Percentiles rank a stretch among this genome's conserved stretches.
phyloP scores from a whole-genome alignment of 2,113 vertebrate genomes.

The Plectropomus leopardus region DNA sequence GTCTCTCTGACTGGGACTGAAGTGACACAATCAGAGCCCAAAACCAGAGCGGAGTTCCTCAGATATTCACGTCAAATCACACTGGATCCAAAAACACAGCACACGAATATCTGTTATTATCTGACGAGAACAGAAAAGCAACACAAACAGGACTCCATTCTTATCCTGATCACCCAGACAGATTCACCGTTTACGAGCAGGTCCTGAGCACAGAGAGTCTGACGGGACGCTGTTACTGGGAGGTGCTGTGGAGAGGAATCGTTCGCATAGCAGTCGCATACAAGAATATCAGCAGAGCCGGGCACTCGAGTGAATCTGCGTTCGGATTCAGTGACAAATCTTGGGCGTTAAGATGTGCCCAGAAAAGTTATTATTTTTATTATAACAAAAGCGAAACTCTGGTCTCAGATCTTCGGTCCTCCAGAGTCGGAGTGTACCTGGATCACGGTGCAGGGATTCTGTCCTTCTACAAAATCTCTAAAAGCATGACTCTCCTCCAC shows the following conservation, averaged over 20 bases:
- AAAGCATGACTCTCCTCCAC: not conserved
- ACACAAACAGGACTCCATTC: not conserved
- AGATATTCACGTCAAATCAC: not conserved
- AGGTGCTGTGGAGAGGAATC: not conserved
- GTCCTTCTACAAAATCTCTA: no score
- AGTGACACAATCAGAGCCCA: no score
- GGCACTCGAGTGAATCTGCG: not conserved
- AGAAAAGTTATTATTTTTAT: no score
- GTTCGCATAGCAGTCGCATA: not conserved
- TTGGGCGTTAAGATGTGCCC: not conserved
- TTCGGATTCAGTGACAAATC: conserved; percentile 17
- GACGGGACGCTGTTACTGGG: not conserved
- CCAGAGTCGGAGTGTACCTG: no score
- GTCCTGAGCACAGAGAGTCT: conserved; percentile 37
- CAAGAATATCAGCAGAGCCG: conserved; percentile 7
- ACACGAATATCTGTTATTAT: not conserved
- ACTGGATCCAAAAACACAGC: conserved; percentile 25
- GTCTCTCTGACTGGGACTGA: no score
- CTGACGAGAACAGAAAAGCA: not conserved
- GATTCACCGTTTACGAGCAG: no score
- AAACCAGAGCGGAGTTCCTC: no score
- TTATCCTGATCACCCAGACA: not conserved
- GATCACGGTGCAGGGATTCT: no score
- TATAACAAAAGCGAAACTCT: no score
- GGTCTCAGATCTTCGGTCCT: no score